Evolutionary conservation across 2,113 vertebrate species (phyloP).

Genomic region (Sula dactylatra): DNA sequence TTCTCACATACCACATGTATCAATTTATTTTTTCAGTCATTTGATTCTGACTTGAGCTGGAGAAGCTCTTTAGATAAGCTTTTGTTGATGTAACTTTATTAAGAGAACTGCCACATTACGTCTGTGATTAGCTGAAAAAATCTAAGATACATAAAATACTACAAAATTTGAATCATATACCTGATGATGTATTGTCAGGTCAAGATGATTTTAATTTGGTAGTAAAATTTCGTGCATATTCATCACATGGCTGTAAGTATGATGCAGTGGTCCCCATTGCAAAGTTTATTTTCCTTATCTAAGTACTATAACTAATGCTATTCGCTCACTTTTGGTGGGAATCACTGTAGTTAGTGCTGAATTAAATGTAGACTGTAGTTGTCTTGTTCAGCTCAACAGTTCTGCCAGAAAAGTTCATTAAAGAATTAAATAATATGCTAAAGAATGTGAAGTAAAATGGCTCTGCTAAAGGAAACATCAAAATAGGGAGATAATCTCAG

Average conservation of each 20-base stretch:
- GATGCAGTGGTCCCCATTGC: constrained; percentile 59
- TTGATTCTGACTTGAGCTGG: constrained; percentile 73
- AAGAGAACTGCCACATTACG: constrained; percentile 59
- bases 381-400: constrained; percentile 69
- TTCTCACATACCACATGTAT: constrained; percentile 77
- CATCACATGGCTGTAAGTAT: constrained; percentile 43
- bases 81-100: constrained; percentile 72
- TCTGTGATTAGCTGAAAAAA: constrained; percentile 49
- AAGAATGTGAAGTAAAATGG: constrained; percentile 66
- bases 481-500: constrained; percentile 53
- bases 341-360: constrained; percentile 66
- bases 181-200: not conserved
- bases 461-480: constrained; percentile 55
- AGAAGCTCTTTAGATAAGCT: constrained; percentile 76
- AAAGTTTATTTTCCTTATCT: constrained; percentile 32
- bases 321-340: constrained; percentile 49
- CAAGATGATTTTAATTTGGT: constrained; percentile 35
- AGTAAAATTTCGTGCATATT: constrained; percentile 40
- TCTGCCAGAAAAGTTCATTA: constrained; percentile 69
- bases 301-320: constrained; percentile 38
- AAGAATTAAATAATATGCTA: constrained; percentile 60
- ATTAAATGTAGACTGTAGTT: constrained; percentile 67
- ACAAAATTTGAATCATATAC: not conserved
- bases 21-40: constrained; percentile 75
- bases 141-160: constrained; percentile 31